Evolutionary conservation across 2,888 invertebrate species (phyloP).

Genomic region (Muschampia plurimacula): DNA sequence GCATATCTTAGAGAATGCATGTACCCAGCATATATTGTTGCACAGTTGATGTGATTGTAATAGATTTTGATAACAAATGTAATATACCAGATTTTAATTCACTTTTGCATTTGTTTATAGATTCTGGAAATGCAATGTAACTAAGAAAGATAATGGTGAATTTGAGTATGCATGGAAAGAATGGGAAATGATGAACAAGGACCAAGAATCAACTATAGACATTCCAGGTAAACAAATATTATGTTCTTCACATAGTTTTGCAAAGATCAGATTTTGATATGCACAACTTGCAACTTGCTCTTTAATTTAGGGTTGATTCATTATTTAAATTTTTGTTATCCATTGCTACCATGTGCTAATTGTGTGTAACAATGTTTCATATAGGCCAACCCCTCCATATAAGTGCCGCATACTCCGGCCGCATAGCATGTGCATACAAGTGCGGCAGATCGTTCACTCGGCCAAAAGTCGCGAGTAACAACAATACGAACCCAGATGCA

Average conservation of each 20-base stretch:
- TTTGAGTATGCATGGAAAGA: constrained; percentile 92
- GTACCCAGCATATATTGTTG: too few relatives aligned
- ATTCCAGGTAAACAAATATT: constrained; percentile 87
- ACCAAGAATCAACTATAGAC: constrained; percentile 88
- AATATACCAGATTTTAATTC: too few relatives aligned
- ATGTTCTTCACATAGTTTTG: background rate
- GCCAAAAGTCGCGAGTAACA: constrained; percentile 93
- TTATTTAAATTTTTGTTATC: too few relatives aligned
- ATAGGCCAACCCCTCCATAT: constrained; percentile 95
- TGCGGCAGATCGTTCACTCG: constrained; percentile 95
- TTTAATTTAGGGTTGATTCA: too few relatives aligned
- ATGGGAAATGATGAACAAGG: constrained; percentile 94
- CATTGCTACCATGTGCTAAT: too few relatives aligned
- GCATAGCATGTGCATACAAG: constrained; percentile 98
- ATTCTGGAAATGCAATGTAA: constrained; percentile 93
- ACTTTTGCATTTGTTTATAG: constrained; percentile 64
- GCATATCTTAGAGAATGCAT: too few relatives aligned
- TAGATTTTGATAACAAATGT: too few relatives aligned
- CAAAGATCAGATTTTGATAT: too few relatives aligned
- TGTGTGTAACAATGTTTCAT: background rate
- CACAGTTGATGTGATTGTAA: too few relatives aligned
- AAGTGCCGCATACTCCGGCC: constrained; percentile 98
- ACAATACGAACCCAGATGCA: constrained; percentile 81
- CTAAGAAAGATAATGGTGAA: constrained; percentile 78
- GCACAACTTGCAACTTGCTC: too few relatives aligned